Evolutionary conservation across 2,888 invertebrate genomes (phyloP), one percentile per base, ranked within the genome.

Genomic region (Acleris cristana): DNA sequence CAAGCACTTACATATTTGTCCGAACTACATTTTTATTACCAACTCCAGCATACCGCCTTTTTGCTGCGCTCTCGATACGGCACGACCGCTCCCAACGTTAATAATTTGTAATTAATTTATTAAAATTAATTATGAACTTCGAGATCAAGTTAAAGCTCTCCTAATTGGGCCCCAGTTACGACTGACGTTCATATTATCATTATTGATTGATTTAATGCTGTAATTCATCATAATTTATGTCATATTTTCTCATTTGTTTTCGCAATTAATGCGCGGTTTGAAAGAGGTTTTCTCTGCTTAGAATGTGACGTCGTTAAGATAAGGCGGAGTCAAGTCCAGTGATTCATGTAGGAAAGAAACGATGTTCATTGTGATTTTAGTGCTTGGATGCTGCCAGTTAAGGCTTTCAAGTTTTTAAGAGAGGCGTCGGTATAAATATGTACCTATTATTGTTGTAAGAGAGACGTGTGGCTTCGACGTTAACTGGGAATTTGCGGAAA

Each of bases 101-200:
- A 83, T 82, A 80, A 80, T 83, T 84, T 76, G 75, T 82, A 81
- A 86, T 84, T 86, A 84, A 88, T 87, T 83, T 85, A 87, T 85
- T 85, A 81, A 82, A 80, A 84, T 83, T 80, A 80, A 84, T 82
- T 81, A 83, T 75, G 74, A 75, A 73, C 73, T 58, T 76, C 72
- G 73, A 74, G 71, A 78, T 76, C 75, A 73, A 74, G 75, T 76
- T 66, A 71, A 57, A 69, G 69, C 65, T 72, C 72, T 78, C 79
- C 79, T 87, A 84, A 89, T 87, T 85, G 75, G 82, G 75, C 74
- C 71, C 75, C 72, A 76, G 83, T 78, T 83, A 84, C 85, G 83
- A 81, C 77, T 79, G 74, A 76, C 80, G 74, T 76, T 76, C 74
- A 75, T 78, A 74, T 71, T 69, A 60, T 76, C 74, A 81, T 76